Percentiles rank a stretch among this genome's conserved stretches.
phyloP scores from a whole-genome alignment of 2,888 invertebrate genomes.

The Neocrepidodera transversa region DNA sequence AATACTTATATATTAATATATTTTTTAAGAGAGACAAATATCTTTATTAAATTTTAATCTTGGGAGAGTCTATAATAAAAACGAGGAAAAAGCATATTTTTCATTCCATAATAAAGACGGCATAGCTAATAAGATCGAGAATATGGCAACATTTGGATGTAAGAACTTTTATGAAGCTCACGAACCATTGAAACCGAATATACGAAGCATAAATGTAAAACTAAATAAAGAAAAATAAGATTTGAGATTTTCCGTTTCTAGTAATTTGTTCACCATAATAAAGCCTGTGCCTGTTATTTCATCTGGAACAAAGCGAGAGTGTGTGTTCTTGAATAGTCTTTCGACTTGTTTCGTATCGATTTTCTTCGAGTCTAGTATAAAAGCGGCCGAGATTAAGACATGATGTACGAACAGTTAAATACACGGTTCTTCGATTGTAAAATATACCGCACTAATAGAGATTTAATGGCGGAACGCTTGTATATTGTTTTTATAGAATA shows the following conservation, averaged over 20 bases:
- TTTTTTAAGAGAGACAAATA: no score
- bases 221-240: conserved; percentile 1
- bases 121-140: no score
- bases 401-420: conserved; percentile 8
- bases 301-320: conserved; percentile 17
- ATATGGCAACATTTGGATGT: not conserved
- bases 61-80: no score
- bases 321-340: conserved; percentile 23
- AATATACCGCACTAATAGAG: no score
- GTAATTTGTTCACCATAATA: conserved; percentile 20
- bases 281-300: conserved; percentile 10
- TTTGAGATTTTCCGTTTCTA: conserved; percentile 9
- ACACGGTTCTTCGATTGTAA: not conserved
- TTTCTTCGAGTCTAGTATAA: conserved; percentile 7
- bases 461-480: no score
- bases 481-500: no score
- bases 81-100: no score
- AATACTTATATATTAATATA: no score
- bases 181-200: not conserved
- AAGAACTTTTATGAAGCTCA: not conserved
- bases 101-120: no score
- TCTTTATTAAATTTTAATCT: no score
- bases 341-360: conserved; percentile 18
- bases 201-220: not conserved
- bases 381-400: conserved; percentile 8